A percentile compares a stretch with the other conserved stretches of the same genome.
Conservation (phyloP, 1,140 invertebrate species). For the Sinonovacula constricta region DNA sequence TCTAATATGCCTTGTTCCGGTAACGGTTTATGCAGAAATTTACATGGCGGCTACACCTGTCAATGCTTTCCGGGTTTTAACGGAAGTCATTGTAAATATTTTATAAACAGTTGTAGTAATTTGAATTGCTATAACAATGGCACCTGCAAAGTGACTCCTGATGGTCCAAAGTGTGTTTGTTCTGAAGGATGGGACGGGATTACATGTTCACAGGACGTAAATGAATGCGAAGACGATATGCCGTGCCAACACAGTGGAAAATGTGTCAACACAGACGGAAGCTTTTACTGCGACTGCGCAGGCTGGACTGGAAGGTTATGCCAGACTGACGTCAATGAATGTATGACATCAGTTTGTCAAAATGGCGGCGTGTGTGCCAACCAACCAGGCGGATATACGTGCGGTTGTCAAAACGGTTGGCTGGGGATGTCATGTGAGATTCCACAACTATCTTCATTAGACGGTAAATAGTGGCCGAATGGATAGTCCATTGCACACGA, state of each 20-base stretch:
- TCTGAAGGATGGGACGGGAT: constrained; percentile 40
- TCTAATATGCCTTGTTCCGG: constrained; percentile 17
- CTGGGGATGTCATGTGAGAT: constrained; percentile 40
- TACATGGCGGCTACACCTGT: constrained; percentile 44
- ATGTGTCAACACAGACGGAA: constrained; percentile 48
- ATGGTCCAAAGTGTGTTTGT: constrained; percentile 41
- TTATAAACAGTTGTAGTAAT: constrained; percentile 11
- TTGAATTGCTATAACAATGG: constrained; percentile 14
- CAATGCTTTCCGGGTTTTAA: constrained; percentile 45
- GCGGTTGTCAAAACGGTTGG: constrained; percentile 37
- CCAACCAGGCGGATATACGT: constrained; percentile 31
- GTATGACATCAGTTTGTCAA: constrained; percentile 39
- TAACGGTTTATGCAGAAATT: constrained; percentile 46
- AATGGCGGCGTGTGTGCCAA: constrained; percentile 35
- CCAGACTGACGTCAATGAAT: constrained; percentile 49
- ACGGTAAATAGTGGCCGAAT: neutral
- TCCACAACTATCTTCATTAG: neutral
- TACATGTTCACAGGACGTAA: constrained; percentile 38
- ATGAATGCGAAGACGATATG: constrained; percentile 37
- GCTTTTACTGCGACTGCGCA: constrained; percentile 48
- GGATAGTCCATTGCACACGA: neutral
- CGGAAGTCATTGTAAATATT: constrained; percentile 38
- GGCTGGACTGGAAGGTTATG: constrained; percentile 54
- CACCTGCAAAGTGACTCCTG: constrained; percentile 25
- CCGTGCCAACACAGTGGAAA: constrained; percentile 51